phyloP scores from a whole-genome alignment of 2,113 vertebrate genomes.

The Anoplopoma fimbria region DNA sequence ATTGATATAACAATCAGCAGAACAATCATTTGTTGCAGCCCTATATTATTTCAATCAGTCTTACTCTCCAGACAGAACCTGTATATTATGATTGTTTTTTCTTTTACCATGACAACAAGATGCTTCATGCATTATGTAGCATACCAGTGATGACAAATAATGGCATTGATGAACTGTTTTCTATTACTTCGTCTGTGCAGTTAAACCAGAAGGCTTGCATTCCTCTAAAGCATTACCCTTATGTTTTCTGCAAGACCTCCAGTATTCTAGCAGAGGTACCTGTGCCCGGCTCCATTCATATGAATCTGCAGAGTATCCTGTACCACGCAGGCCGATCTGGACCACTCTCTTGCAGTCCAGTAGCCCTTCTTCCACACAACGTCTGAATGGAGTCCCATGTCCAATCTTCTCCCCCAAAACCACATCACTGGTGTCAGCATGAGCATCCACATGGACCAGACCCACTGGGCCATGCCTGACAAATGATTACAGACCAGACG shows the following conservation, averaged over 20 bases:
- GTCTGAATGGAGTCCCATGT: slow-evolving; percentile 91
- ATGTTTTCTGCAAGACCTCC: background rate
- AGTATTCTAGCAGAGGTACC: slow-evolving; percentile 77
- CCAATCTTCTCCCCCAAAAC: slow-evolving; percentile 90
- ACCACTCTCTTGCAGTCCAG: slow-evolving; percentile 90
- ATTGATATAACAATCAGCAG: background rate
- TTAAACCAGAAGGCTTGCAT: background rate
- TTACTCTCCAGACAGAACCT: background rate
- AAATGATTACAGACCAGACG: background rate
- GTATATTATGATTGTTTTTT: background rate
- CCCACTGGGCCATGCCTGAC: slow-evolving; percentile 91
- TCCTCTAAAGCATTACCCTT: background rate
- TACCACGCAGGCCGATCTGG: slow-evolving; percentile 93
- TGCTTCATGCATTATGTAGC: background rate
- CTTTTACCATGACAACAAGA: background rate
- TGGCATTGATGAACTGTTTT: background rate
- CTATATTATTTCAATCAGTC: background rate
- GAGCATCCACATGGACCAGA: slow-evolving; percentile 94
- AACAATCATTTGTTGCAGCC: background rate
- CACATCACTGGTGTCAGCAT: slow-evolving; percentile 87
- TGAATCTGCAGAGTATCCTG: slow-evolving; percentile 83
- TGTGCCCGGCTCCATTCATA: slow-evolving; percentile 87
- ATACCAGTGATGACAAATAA: background rate
- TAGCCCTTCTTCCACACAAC: slow-evolving; percentile 91
- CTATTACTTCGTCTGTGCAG: background rate